A percentile compares a stretch with the other conserved stretches of the same genome.
phyloP scores from a whole-genome alignment of 2,797 vertebrate species.

The Sebastes minor region DNA sequence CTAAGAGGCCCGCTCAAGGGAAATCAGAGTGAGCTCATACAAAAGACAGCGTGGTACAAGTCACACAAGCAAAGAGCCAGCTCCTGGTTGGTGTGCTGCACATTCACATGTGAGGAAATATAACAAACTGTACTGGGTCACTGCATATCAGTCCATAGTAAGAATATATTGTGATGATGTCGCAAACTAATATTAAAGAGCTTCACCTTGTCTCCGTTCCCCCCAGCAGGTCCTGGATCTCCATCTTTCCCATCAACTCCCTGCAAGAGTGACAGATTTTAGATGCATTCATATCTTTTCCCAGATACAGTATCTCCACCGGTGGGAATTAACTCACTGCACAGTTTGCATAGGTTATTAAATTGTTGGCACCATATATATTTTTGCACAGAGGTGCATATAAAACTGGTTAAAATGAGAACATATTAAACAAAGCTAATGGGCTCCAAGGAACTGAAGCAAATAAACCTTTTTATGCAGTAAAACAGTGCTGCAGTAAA shows the following conservation, averaged over 20 bases:
- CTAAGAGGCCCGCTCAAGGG: conserved; percentile 30
- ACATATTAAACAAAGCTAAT: not conserved
- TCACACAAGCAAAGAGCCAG: not conserved
- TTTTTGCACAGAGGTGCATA: not conserved
- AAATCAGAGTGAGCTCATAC: conserved; percentile 24
- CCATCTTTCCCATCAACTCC: conserved; percentile 88
- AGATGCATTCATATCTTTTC: not conserved
- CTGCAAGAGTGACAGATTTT: conserved; percentile 69
- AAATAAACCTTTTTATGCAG: not conserved
- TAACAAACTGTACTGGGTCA: not conserved
- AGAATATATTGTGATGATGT: not conserved
- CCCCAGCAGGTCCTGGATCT: conserved; percentile 81
- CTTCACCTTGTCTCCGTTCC: conserved; percentile 88
- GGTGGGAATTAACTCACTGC: not conserved
- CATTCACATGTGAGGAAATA: not conserved
- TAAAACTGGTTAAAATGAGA: not conserved
- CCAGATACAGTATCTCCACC: not conserved
- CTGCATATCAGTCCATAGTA: not conserved
- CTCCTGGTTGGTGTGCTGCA: not conserved
- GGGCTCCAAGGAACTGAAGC: not conserved
- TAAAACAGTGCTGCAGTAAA: not conserved
- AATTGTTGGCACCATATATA: not conserved
- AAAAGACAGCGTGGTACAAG: not conserved
- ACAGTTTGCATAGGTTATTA: not conserved
- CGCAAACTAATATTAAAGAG: not conserved